Evolutionary conservation across 2,888 invertebrate species (phyloP), one percentile per base, ranked within the genome.

Genomic region (Agrenia bidenticulata): DNA sequence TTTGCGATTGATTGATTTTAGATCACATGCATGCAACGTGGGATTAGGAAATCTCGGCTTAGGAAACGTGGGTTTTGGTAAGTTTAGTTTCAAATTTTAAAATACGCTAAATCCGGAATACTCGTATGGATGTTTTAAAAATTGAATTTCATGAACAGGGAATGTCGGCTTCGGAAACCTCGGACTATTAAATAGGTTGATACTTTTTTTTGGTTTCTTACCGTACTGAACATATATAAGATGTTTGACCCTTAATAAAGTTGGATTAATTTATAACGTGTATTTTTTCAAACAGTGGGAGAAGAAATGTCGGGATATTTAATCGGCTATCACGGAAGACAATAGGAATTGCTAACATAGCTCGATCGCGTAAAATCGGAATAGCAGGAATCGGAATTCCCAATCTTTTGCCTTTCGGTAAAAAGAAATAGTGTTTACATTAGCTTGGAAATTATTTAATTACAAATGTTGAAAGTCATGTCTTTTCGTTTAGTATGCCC

Each of bases 21-120:
- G 63, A 41, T 39, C 51, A 45, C 41, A 56, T 7, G 32, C 32
- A 15, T 63, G 63, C 51, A 64, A 64, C 24, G 39, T 53, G 9
- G 63, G 63, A 15, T n/a, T 64, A 24, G 63, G 53, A 32, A 64
- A 64, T 53, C n/a, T 64, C 2, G 63, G 63, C 41, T 19, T 64
- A 2, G 58, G 63, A 37, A 64, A 64, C 42, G 42, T 64, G 11
- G 63, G 63, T 13, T 41, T 64, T 27, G 63, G 63, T 51, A 64
- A 58, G 19, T 19, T 17, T n/a, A n/a, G n/a, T n/a, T 15, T 39
- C 15, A 15, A 39, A 39, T 39, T 15, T 39, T 39, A 15, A 39
- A 11, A 17, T 15, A 5, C 4, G 15, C n/a, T 45, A 45, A 15
- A 45, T 5, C 19, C 15, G 5, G 9, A n/a, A 45, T n/a, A 17